A percentile compares a stretch with the other conserved stretches of the same genome.
phyloP scores from a whole-genome alignment of 2,113 vertebrate species.

The Emydura subglobosa region DNA sequence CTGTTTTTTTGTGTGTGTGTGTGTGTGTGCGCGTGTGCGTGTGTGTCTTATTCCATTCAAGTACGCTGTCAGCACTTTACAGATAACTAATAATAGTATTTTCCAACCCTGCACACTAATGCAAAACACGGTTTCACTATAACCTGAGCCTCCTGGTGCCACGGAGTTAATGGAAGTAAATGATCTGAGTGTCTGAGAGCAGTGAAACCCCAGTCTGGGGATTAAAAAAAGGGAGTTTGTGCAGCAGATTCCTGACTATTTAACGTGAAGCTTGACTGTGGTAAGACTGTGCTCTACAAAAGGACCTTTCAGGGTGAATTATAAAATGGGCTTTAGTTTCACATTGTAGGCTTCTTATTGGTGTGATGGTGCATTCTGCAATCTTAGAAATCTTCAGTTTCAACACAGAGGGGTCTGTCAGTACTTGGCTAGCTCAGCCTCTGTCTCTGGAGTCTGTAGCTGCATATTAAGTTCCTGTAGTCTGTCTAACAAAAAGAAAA shows the following conservation, averaged over 20 bases:
- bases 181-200: not conserved
- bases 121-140: not conserved
- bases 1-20: not conserved
- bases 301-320: not conserved
- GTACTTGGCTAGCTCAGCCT: not conserved
- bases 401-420: rapidly evolving
- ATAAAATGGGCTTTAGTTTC: not conserved
- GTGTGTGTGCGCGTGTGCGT: no score
- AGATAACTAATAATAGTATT: not conserved
- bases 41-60: not conserved
- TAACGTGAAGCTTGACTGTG: not conserved
- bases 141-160: not conserved
- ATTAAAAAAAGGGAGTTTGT: not conserved
- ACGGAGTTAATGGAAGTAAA: not conserved
- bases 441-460: rapidly evolving
- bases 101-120: not conserved
- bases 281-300: not conserved
- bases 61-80: not conserved
- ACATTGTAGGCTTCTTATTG: rapidly evolving
- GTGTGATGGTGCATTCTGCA: not conserved
- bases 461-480: not conserved
- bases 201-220: not conserved
- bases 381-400: not conserved
- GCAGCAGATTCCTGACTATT: not conserved
- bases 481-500: not conserved